Base-by-base conservation (phyloP, 2,113 vertebrate species). In the Aythya baeri region DNA sequence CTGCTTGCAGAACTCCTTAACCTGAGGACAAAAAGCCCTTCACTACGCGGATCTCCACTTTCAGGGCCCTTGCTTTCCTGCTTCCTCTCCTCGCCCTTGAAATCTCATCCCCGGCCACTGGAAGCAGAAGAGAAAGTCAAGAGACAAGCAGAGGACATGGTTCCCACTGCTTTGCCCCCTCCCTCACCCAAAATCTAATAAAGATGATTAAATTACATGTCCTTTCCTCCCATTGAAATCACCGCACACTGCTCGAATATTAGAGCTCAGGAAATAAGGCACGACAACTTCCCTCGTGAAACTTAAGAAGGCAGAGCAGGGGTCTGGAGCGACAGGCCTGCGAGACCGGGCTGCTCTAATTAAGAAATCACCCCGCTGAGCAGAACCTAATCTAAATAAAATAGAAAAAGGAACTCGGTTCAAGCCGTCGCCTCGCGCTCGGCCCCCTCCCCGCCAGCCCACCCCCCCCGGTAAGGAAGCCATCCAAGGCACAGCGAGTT, bases 271-370 rank as follows among this genome's bases (percentile, higher is more conserved):
- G 98, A 99, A 99, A 99, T 98, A 93, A 97, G 97, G 97, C 94
- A 98, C 95, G 98, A 98, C 98, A 98, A 98, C 98, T 98, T 99
- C 98, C 99, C 98, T 97, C 63, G 44, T 97, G 99, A 99, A 99
- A 99, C 98, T 87, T 98, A 98, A 99, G 99, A 99, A 98, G 95
- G 97, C 97, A 97, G 96, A 91, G 95, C 86, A 96, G 98, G 98
- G 98, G 98, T 98, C 98, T 94, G 96, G 97, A 96, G 98, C 94
- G 97, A 97, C 87, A 96, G 98, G 98, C 98, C 98, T 95, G 98
- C 97, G 97, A 96, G 94, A 73, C 96, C 95, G 98, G 97, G 97
- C 95, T 44, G 89, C 97, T 97, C 97, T 98, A 98, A 98, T 98
- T 98, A 99, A 97, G 98, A 92, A 97, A 98, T 98, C 98, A 98